Conservation (phyloP, 2,797 vertebrate genomes). For the Chelonia mydas region DNA sequence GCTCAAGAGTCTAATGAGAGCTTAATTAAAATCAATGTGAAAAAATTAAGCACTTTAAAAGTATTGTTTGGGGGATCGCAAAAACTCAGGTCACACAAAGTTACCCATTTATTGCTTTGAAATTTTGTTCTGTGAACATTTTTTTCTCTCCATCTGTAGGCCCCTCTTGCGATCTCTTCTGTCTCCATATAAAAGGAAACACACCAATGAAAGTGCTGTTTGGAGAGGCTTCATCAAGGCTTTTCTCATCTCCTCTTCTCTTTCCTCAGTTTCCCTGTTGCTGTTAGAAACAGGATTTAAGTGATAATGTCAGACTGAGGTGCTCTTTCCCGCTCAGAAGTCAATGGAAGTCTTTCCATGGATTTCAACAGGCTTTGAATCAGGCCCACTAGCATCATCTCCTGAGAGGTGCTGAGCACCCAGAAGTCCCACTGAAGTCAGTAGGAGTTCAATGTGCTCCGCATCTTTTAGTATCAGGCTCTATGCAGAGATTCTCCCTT, state of each 20-base stretch:
- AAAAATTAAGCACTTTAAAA: slow-evolving; percentile 68
- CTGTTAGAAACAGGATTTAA: background rate
- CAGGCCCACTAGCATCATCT: slow-evolving; percentile 37
- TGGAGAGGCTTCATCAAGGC: background rate
- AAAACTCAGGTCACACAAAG: slow-evolving; percentile 66
- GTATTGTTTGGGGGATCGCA: slow-evolving; percentile 58
- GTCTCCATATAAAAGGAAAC: slow-evolving; percentile 30
- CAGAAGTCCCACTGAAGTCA: slow-evolving; percentile 49
- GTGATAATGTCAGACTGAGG: background rate
- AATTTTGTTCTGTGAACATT: slow-evolving; percentile 49
- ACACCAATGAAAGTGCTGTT: background rate
- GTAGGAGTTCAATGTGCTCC: background rate
- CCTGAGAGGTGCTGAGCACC: slow-evolving; percentile 32
- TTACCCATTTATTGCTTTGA: slow-evolving; percentile 61
- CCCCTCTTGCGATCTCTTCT: slow-evolving; percentile 28
- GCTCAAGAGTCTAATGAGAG: slow-evolving; percentile 73
- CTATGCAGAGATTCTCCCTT: background rate
- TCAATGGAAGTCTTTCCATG: slow-evolving; percentile 24
- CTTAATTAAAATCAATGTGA: slow-evolving; percentile 76
- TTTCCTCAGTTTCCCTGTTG: slow-evolving; percentile 48
- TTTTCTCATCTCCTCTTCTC: background rate
- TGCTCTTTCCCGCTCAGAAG: background rate
- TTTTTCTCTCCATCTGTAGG: slow-evolving; percentile 17
- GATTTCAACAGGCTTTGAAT: slow-evolving; percentile 52
- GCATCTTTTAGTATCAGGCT: background rate